Percentiles rank a stretch among this genome's conserved stretches.
Conservation (phyloP, 2,888 invertebrate species). For the Tryphoninae sp. region DNA sequence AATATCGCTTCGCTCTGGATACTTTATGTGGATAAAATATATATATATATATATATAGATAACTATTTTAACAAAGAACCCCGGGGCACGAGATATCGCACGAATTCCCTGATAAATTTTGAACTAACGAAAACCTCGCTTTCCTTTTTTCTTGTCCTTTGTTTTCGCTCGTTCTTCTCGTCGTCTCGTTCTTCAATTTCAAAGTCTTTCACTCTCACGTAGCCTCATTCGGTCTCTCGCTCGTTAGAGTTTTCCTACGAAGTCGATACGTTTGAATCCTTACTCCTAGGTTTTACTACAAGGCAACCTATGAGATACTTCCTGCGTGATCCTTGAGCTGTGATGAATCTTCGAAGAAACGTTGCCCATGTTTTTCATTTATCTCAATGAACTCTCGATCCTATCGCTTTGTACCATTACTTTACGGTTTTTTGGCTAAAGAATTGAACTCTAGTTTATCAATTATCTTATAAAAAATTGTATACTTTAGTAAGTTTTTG, state of each 20-base stretch:
- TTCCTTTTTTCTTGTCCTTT: conserved; percentile 27
- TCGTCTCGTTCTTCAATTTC: conserved; percentile 5
- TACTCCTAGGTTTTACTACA: neutral
- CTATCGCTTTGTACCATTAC: neutral
- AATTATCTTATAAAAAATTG: neutral
- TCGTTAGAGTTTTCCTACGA: conserved; percentile 22
- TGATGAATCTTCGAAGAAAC: conserved; percentile 11
- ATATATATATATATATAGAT: neutral
- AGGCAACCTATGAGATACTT: conserved; percentile 19
- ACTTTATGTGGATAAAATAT: neutral
- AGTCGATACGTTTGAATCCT: conserved; percentile 22
- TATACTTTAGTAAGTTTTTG: neutral
- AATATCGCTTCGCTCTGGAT: neutral
- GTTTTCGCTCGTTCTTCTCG: conserved; percentile 11
- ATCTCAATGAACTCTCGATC: no score
- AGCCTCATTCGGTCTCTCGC: conserved; percentile 16
- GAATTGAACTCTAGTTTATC: neutral
- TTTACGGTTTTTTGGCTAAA: neutral
- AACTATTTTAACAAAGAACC: neutral
- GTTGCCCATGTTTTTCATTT: conserved; percentile 19
- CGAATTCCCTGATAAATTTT: conserved; percentile 30
- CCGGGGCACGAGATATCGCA: conserved; percentile 15
- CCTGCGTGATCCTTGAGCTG: conserved; percentile 2
- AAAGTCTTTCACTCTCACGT: neutral
- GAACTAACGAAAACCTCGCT: conserved; percentile 11